A percentile compares a stretch with the other conserved stretches of the same genome.
Conservation (phyloP, 2,797 vertebrate species). For the Harpagifer antarcticus region DNA sequence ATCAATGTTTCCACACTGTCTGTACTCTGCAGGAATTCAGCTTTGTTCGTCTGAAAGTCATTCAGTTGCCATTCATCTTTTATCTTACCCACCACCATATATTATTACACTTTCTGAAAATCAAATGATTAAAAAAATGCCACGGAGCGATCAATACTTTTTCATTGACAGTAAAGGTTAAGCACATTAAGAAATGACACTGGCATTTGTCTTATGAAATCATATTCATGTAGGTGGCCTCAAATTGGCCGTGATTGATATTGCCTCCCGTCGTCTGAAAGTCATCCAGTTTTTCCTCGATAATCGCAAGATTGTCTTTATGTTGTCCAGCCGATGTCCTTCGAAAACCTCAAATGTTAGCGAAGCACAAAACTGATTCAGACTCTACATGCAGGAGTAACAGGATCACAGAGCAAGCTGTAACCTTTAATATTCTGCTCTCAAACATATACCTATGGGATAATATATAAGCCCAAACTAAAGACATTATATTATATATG, state of each 20-base stretch:
- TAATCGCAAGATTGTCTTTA: slow-evolving; percentile 86
- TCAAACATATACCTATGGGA: neutral
- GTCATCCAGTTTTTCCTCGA: slow-evolving; percentile 84
- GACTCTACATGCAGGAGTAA: slow-evolving; percentile 5
- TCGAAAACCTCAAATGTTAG: slow-evolving; percentile 69
- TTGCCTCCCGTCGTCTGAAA: slow-evolving; percentile 85
- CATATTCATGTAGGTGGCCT: slow-evolving; percentile 91
- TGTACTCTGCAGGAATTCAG: slow-evolving; percentile 68
- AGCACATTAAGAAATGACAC: slow-evolving; percentile 92
- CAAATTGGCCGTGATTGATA: slow-evolving; percentile 91
- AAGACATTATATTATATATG: neutral
- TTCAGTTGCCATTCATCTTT: slow-evolving; percentile 84
- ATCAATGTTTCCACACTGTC: slow-evolving; percentile 51
- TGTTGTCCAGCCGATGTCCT: slow-evolving; percentile 80
- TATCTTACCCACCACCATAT: slow-evolving; percentile 85
- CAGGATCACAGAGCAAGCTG: neutral
- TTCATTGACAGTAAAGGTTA: slow-evolving; percentile 93
- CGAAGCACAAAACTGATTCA: slow-evolving; percentile 21
- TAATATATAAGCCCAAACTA: neutral
- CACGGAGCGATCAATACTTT: slow-evolving; percentile 89
- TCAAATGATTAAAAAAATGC: slow-evolving; percentile 90
- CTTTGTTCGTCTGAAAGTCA: slow-evolving; percentile 80
- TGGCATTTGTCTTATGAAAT: slow-evolving; percentile 92
- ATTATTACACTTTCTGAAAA: slow-evolving; percentile 91
- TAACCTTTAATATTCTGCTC: neutral